phyloP scores from a whole-genome alignment of 30 jellyfish, hydroid and myxozoan genomes.

The Sanderia malayensis region DNA sequence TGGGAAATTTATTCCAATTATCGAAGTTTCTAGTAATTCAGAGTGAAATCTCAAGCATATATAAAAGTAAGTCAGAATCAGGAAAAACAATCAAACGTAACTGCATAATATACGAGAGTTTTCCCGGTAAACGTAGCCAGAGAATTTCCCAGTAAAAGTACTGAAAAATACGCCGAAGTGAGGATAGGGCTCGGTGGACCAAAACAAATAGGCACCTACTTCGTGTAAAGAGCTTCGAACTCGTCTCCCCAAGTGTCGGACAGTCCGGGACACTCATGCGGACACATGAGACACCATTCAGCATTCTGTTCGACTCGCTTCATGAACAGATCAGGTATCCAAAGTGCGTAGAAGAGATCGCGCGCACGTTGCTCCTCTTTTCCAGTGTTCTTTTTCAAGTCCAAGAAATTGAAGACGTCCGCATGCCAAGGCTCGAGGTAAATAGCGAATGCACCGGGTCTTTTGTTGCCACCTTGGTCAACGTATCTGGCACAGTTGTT shows the following conservation, averaged over 20 bases:
- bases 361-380: constrained; percentile 95
- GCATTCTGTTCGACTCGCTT: constrained; percentile 82
- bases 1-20: no score
- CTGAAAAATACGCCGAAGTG: no score
- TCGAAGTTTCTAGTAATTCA: no score
- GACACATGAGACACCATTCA: constrained; percentile 95
- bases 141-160: no score
- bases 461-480: constrained; percentile 98
- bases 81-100: no score
- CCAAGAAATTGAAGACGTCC: constrained; percentile 86
- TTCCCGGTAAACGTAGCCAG: no score
- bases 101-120: no score
- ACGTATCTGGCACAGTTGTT: constrained; percentile 92
- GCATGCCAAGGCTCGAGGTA: constrained; percentile 99
- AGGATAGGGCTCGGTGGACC: no score
- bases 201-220: no score
- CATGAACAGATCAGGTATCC: constrained; percentile 98
- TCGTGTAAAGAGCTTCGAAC: constrained; percentile 75
- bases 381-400: constrained; percentile 92
- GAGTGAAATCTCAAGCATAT: no score
- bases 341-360: constrained; percentile 83
- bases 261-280: constrained; percentile 98
- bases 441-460: constrained; percentile 98
- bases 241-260: constrained; percentile 96
- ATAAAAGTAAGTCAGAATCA: no score